These are phyloP conservation scores for Paracyprichromis sp. DNA, from an alignment of 2,113 vertebrate species.

Conservation along the genomic window DNA sequence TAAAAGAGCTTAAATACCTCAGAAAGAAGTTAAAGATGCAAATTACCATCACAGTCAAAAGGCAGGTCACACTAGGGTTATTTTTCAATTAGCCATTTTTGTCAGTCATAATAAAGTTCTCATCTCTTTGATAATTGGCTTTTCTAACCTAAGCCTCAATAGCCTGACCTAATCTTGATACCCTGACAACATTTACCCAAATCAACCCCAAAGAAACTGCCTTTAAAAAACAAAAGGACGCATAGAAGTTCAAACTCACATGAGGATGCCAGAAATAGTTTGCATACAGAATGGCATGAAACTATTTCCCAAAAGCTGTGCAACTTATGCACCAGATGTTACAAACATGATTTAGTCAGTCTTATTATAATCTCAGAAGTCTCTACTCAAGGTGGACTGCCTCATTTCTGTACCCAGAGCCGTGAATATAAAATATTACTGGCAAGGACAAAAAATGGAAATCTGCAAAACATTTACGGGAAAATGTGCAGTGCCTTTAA, in stretches of 20 bases:
- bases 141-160: background rate
- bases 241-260: background rate
- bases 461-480: background rate
- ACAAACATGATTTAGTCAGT: background rate
- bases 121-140: background rate
- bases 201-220: background rate
- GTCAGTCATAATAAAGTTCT: background rate
- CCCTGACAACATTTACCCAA: background rate
- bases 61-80: background rate
- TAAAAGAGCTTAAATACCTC: background rate
- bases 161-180: background rate
- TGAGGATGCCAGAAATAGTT: background rate
- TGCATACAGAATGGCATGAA: background rate
- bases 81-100: background rate
- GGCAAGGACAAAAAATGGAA: background rate
- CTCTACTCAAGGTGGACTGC: background rate
- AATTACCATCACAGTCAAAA: background rate
- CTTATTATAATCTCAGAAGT: background rate
- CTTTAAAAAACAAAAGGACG: background rate
- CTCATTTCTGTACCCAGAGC: background rate
- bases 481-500: background rate
- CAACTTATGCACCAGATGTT: background rate
- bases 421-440: background rate
- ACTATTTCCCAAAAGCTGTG: background rate
- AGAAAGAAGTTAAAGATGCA: background rate